Conservation (phyloP, 2,113 vertebrate genomes). For the Antechinus stuartii region DNA sequence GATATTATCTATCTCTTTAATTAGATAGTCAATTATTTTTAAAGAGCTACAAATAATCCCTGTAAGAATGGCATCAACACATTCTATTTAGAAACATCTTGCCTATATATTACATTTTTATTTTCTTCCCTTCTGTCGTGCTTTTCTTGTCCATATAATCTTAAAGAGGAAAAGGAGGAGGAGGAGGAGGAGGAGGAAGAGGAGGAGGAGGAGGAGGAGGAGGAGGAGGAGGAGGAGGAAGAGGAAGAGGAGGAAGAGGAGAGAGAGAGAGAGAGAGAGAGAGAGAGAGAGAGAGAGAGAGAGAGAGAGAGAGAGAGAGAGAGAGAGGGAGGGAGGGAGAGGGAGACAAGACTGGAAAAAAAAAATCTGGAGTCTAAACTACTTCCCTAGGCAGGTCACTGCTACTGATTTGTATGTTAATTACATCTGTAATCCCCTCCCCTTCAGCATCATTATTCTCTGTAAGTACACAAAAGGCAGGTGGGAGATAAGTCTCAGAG, state of each 20-base stretch:
- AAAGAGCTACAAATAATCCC: slow-evolving; percentile 76
- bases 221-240: no score
- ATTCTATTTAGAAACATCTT: slow-evolving; percentile 71
- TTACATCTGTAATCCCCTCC: slow-evolving; percentile 37
- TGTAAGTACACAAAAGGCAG: slow-evolving; percentile 40
- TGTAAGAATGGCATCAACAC: slow-evolving; percentile 74
- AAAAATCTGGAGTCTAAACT: slow-evolving; percentile 7
- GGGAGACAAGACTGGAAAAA: slow-evolving; percentile 27
- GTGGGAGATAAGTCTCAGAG: slow-evolving; percentile 18
- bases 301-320: no score
- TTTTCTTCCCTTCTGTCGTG: slow-evolving; percentile 50
- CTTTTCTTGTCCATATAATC: neutral
- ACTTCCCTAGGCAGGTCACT: slow-evolving; percentile 54
- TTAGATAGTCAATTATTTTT: slow-evolving; percentile 80
- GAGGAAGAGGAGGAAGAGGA: no score
- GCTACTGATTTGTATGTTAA: slow-evolving; percentile 44
- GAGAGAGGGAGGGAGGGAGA: no score
- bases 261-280: no score
- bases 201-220: no score
- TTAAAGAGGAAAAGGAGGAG: slow-evolving; percentile 4
- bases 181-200: no score
- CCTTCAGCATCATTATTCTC: slow-evolving; percentile 34
- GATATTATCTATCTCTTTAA: slow-evolving; percentile 71
- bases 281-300: neutral
- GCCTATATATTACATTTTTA: slow-evolving; percentile 75